Evolutionary conservation across 2,113 vertebrate genomes (phyloP), one percentile per base, ranked within the genome.

Genomic region (Sarotherodon lohbergeri): DNA sequence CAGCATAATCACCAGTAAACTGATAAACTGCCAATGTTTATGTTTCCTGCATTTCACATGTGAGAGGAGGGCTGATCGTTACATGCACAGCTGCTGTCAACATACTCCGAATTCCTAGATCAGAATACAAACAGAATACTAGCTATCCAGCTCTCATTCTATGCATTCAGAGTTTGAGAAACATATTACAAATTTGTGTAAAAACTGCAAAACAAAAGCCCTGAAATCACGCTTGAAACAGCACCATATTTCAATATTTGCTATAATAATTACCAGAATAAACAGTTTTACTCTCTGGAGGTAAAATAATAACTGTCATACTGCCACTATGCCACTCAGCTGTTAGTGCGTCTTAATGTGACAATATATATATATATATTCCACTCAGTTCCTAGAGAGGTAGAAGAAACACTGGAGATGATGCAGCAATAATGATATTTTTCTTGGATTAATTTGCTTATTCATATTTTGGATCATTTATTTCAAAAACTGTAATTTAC

Each of bases 51-150:
- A 17, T 87, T 8, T 5, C 84, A 88, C 68, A 55, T 73, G n/a
- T 54, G 68, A 80, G 50, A 61, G 50, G 61, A 56, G 79, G 88
- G 90, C 83, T 63, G 71, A 90, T 89, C 79, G 82, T 34, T 81
- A 79, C 29, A 68, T 16, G 24, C 52, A 59, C 13, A 82, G 55
- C 22, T 27, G 9, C 86, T 86, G 71, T 52, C 32, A 76, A 78
- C 32, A 3, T 8, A 13, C 9, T 24, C n/a, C 5, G 4, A 22
- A 43, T 61, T 61, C 29, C 29, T 34, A 61, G 1, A 61, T 17
- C 29, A 61, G 57, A 34, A 16, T 17, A 7, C 46, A 48, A 48
- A 61, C 29, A 34, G 57, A 34, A 34, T 61, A 61, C 32, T 17
- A 61, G 57, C 57, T 34, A 61, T 61, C 29, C 57, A 61, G 29